Percentiles rank a stretch among this genome's conserved stretches.
Evolutionary conservation across 2,888 invertebrate species (phyloP).

Genomic region (Papilio elwesi): DNA sequence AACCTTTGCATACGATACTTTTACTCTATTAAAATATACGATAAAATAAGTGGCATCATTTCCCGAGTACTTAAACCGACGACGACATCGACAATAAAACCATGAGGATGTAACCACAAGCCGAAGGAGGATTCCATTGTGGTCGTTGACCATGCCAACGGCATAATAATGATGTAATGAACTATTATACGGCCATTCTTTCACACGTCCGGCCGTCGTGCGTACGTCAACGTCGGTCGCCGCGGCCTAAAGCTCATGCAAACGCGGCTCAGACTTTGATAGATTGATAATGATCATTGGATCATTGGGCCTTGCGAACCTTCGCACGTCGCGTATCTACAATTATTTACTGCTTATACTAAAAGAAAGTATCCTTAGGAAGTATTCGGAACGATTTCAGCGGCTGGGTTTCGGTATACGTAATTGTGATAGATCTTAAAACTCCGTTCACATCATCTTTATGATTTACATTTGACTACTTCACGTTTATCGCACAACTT

Average conservation of each 20-base stretch:
- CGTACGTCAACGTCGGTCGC: conserved; percentile 30
- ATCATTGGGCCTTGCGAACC: background rate
- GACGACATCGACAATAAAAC: conserved; percentile 26
- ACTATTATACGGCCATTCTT: conserved; percentile 37
- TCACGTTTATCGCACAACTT: too few relatives aligned
- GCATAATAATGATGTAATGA: conserved; percentile 43
- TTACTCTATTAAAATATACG: background rate
- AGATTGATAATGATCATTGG: too few relatives aligned
- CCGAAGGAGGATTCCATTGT: conserved; percentile 37
- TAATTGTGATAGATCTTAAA: too few relatives aligned
- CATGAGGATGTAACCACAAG: conserved; percentile 29
- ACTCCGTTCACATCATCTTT: too few relatives aligned
- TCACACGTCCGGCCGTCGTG: conserved; percentile 28
- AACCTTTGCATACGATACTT: background rate
- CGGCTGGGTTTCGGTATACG: too few relatives aligned
- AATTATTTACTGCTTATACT: too few relatives aligned
- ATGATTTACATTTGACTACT: too few relatives aligned
- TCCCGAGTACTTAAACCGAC: conserved; percentile 1
- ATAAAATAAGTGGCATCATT: background rate
- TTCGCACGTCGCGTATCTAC: too few relatives aligned
- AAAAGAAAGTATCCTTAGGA: too few relatives aligned
- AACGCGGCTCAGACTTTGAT: conserved; percentile 14
- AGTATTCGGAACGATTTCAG: too few relatives aligned
- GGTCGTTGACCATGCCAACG: conserved; percentile 40
- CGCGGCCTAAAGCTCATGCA: conserved; percentile 28